Base-by-base conservation (phyloP, 2,888 invertebrate species). In the Acleris emargana region DNA sequence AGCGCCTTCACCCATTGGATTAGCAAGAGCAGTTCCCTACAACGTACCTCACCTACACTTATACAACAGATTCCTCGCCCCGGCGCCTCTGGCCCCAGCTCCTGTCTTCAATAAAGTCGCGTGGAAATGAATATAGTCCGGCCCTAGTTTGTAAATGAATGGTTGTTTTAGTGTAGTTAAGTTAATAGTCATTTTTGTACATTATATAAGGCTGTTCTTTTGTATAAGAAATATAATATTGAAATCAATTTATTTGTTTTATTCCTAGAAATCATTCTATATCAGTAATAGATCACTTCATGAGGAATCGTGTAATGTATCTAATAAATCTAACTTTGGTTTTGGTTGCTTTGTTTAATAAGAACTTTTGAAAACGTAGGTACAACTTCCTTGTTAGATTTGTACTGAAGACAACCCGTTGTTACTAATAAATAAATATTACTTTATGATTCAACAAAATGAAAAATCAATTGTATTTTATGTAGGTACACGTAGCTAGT, bases 91-190 rank as follows among this genome's bases (percentile, higher is more conserved):
- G 42, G 72, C 80, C 17, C 84, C 86, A 3, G 72, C 78, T 11
- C 83, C 79, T 43, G 38, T 80, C 52, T 57, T 81, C 7, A 88
- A 82, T 76, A 83, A 90, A 71, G 74, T 71, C 61, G 89, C 89
- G 68, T 91, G 91, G 90, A 89, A 91, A 81, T 90, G 74, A 88
- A 69, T 75, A 71, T 80, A 83, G 80, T 81, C 74, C 73, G 67
- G 69, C 67, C 69, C 66, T 64, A 64, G 68, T 54, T 38, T 66
- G 68, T 57, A 59, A 67, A 68, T 67, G 64, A 62, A 61, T 70
- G 67, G 6, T 55, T 16, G 49, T 20, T 67, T 68, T 45, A 53
- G 38, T 47, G 49, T 45, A 55, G 32, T 42, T 58, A 49, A 53
- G 43, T 54, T 62, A 58, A 13, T 51, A 28, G 28, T 45, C 20